These are phyloP conservation scores for Drosophila setifemur DNA, from an alignment of 1,140 invertebrate genomes.

Conservation along the genomic window DNA sequence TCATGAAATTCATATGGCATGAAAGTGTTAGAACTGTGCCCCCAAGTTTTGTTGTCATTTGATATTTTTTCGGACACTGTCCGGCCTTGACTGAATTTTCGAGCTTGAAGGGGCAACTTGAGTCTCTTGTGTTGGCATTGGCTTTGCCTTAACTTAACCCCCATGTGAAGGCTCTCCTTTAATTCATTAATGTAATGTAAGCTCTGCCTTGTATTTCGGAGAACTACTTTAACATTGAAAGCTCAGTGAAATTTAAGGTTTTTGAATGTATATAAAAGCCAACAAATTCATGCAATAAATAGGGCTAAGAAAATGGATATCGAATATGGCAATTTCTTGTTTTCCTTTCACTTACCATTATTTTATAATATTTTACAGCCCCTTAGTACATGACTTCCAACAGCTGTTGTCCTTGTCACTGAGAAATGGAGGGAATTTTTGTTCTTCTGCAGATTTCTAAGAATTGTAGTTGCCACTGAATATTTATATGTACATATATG, in stretches of 20 bases:
- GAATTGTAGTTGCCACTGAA: constrained; percentile 17
- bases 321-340: too few species aligned
- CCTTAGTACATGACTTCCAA: too few species aligned
- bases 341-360: too few species aligned
- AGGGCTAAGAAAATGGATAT: too few species aligned
- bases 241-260: background rate
- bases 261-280: too few species aligned
- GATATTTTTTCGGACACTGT: background rate
- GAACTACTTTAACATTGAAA: background rate
- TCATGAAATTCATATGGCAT: too few species aligned
- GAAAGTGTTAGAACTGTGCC: too few species aligned
- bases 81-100: constrained; percentile 2
- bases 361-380: too few species aligned
- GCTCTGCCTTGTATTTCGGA: background rate
- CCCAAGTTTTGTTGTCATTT: too few species aligned
- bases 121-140: background rate
- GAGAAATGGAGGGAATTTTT: background rate
- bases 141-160: background rate
- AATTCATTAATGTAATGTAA: background rate
- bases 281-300: too few species aligned
- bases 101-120: background rate
- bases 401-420: constrained; percentile 18
- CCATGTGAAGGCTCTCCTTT: background rate
- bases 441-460: constrained; percentile 11
- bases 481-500: constrained; percentile 6